Conservation (phyloP, 2,113 vertebrate species). For the Ochotona princeps region DNA sequence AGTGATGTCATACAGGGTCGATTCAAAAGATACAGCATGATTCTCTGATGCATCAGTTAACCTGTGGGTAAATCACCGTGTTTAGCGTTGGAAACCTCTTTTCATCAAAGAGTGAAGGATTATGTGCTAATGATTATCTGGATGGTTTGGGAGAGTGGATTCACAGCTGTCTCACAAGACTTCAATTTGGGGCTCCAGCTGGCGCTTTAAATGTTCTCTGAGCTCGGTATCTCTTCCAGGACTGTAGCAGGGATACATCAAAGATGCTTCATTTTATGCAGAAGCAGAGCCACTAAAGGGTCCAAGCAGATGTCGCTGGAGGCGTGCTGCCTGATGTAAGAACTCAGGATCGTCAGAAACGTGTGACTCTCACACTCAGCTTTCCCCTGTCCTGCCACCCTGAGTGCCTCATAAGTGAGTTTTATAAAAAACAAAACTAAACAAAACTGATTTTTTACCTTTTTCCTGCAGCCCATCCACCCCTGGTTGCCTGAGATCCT, state of each 20-base stretch:
- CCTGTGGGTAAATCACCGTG: neutral
- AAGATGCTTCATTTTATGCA: neutral
- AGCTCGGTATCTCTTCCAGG: neutral
- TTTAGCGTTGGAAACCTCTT: neutral
- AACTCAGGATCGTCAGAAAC: too few relatives aligned
- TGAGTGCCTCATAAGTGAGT: neutral
- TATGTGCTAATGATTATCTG: neutral
- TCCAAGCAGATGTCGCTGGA: neutral
- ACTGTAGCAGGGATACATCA: neutral
- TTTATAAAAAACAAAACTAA: too few relatives aligned
- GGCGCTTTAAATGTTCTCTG: neutral
- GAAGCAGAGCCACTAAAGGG: neutral
- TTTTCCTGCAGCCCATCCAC: neutral
- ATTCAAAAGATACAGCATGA: neutral
- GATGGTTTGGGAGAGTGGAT: neutral
- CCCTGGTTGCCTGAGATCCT: neutral
- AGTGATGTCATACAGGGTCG: neutral
- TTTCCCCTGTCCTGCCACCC: neutral
- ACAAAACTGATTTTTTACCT: neutral
- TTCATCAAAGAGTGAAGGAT: neutral
- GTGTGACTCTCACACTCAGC: neutral
- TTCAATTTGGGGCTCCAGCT: neutral
- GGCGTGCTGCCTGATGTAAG: too few relatives aligned
- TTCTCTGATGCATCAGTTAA: neutral
- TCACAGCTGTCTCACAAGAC: neutral